These are phyloP conservation scores for Drosophila lowei DNA, from an alignment of 1,140 invertebrate genomes.

Conservation along the genomic window DNA sequence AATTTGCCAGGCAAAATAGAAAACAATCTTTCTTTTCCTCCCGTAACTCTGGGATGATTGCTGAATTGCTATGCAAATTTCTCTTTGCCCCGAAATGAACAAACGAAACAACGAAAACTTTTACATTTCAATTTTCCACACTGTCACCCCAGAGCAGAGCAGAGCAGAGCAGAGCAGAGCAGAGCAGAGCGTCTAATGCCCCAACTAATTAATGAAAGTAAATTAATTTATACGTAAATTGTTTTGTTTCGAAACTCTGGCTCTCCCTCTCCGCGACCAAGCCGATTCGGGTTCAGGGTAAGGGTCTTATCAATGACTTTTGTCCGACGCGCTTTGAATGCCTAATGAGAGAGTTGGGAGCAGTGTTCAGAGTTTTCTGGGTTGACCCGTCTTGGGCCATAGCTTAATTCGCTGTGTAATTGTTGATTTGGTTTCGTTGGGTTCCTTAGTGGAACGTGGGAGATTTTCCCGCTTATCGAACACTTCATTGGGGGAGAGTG, in stretches of 20 bases:
- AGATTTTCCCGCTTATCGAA: slow-evolving; percentile 54
- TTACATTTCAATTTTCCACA: slow-evolving; percentile 67
- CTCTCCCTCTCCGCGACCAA: slow-evolving; percentile 28
- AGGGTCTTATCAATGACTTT: slow-evolving; percentile 61
- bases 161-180: too few relatives aligned
- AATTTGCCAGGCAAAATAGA: slow-evolving; percentile 43
- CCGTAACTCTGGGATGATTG: slow-evolving; percentile 12
- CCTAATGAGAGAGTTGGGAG: slow-evolving; percentile 52
- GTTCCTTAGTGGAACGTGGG: slow-evolving; percentile 67
- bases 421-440: slow-evolving; percentile 62
- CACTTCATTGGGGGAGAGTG: slow-evolving; percentile 10
- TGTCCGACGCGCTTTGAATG: slow-evolving; percentile 59
- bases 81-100: slow-evolving; percentile 28
- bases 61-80: slow-evolving; percentile 63
- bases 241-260: slow-evolving; percentile 67
- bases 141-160: slow-evolving; percentile 41
- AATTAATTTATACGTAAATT: slow-evolving; percentile 78
- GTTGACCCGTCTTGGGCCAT: slow-evolving; percentile 3
- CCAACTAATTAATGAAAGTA: slow-evolving; percentile 75
- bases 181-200: slow-evolving; percentile 46
- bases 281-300: slow-evolving; percentile 6
- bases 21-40: slow-evolving; percentile 18
- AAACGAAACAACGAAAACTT: slow-evolving; percentile 47
- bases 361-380: slow-evolving; percentile 30
- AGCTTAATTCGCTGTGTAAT: slow-evolving; percentile 67